phyloP scores from a whole-genome alignment of 1,140 invertebrate species.

The Magallana gigas region DNA sequence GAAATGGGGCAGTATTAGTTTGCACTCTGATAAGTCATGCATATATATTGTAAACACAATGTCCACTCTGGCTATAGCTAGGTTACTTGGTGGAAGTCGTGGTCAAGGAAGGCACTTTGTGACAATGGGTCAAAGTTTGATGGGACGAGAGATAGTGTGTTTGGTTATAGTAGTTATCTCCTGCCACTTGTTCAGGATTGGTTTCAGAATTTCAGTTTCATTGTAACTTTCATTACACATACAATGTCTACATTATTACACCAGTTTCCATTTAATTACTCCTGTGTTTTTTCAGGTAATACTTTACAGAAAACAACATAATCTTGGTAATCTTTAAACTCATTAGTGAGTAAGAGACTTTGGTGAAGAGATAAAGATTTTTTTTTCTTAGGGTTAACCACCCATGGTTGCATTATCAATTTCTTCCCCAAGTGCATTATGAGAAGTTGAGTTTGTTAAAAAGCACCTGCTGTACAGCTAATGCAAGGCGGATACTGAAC shows the following conservation, averaged over 20 bases:
- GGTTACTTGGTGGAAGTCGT: too few relatives aligned
- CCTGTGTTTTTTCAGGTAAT: neutral
- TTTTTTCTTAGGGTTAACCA: slow-evolving; percentile 14
- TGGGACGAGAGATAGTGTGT: too few relatives aligned
- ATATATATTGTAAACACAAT: neutral
- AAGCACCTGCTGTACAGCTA: slow-evolving; percentile 16
- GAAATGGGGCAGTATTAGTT: neutral
- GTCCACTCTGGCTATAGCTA: too few relatives aligned
- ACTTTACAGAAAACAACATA: neutral
- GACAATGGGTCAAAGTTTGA: too few relatives aligned
- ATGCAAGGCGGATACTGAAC: neutral
- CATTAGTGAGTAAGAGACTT: slow-evolving; percentile 20
- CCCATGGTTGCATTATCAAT: slow-evolving; percentile 27
- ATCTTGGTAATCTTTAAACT: slow-evolving; percentile 9
- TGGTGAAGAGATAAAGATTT: neutral
- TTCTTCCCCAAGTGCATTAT: slow-evolving; percentile 5
- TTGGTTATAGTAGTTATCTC: too few relatives aligned
- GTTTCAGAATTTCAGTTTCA: too few relatives aligned
- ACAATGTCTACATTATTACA: too few relatives aligned
- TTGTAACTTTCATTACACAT: too few relatives aligned
- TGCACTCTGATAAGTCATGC: neutral
- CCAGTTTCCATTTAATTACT: neutral
- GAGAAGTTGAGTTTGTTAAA: slow-evolving; percentile 14
- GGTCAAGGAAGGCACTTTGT: too few relatives aligned
- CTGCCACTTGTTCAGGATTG: too few relatives aligned